Evolutionary conservation across 2,113 vertebrate genomes (phyloP).

Genomic region (Australoheros scitulus): DNA sequence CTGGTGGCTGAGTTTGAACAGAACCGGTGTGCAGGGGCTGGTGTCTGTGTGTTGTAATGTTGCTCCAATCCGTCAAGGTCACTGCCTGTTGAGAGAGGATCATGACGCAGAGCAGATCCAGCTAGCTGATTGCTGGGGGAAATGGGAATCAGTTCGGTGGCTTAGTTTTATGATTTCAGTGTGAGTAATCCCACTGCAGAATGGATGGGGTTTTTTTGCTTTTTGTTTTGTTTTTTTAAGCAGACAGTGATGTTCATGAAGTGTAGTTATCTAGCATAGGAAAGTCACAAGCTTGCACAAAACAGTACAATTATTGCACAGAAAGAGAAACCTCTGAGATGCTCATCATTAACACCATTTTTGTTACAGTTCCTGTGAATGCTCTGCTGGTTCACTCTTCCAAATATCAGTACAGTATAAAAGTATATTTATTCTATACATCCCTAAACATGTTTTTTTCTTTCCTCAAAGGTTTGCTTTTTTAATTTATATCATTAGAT

Average conservation of each 20-base stretch:
- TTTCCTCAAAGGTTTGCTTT: not conserved
- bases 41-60: conserved; percentile 17
- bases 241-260: conserved; percentile 45
- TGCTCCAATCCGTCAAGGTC: conserved; percentile 64
- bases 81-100: conserved; percentile 45
- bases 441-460: not conserved
- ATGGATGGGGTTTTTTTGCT: not conserved
- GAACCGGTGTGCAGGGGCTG: not conserved
- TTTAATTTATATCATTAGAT: not conserved
- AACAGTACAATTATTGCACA: conserved; percentile 20
- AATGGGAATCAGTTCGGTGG: conserved; percentile 67
- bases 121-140: conserved; percentile 55
- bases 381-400: not conserved
- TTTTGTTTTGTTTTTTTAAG: conserved; percentile 24
- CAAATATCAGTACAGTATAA: not conserved
- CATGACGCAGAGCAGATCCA: conserved; percentile 54
- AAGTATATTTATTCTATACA: not conserved
- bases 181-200: conserved; percentile 52
- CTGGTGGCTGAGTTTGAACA: conserved; percentile 13
- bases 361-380: conserved; percentile 10
- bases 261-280: conserved; percentile 40
- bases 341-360: conserved; percentile 12
- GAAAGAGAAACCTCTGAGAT: not conserved
- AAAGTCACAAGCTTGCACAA: conserved; percentile 17
- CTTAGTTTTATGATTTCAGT: conserved; percentile 70